Evolutionary conservation across 2,113 vertebrate genomes (phyloP).

Genomic region (Peromyscus leucopus): DNA sequence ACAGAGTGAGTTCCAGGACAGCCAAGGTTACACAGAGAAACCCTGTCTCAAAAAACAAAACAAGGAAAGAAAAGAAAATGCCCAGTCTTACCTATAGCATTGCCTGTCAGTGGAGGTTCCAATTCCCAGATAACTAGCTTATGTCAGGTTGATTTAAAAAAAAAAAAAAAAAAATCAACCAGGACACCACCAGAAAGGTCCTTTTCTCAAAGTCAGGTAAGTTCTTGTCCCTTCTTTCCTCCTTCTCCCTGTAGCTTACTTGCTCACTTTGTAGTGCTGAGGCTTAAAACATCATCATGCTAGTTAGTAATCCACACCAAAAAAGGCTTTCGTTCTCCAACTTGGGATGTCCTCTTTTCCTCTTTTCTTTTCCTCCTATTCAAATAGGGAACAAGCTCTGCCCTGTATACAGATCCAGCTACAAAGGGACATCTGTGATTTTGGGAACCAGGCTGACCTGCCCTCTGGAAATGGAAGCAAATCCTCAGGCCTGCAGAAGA

Average conservation of each 20-base stretch:
- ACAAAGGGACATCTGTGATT: conserved; percentile 94
- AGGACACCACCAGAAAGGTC: not conserved
- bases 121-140: not conserved
- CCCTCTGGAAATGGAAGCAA: conserved; percentile 93
- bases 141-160: not conserved
- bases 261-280: not conserved
- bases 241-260: not conserved
- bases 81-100: not conserved
- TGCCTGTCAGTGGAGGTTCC: not conserved
- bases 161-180: not conserved
- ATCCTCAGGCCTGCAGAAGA: conserved; percentile 96
- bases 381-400: conserved; percentile 94
- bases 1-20: too few species aligned
- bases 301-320: not conserved
- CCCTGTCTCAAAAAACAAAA: too few species aligned
- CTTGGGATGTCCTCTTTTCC: not conserved
- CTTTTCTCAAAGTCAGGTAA: not conserved
- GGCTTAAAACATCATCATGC: not conserved
- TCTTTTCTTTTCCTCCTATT: not conserved
- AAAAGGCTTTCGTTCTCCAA: conserved; percentile 16
- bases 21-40: too few species aligned
- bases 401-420: conserved; percentile 98
- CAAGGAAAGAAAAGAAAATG: not conserved
- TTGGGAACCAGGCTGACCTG: conserved; percentile 90
- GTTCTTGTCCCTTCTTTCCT: too few species aligned